Conservation (phyloP, 2,797 vertebrate genomes). For the Sandelia bainsii region DNA sequence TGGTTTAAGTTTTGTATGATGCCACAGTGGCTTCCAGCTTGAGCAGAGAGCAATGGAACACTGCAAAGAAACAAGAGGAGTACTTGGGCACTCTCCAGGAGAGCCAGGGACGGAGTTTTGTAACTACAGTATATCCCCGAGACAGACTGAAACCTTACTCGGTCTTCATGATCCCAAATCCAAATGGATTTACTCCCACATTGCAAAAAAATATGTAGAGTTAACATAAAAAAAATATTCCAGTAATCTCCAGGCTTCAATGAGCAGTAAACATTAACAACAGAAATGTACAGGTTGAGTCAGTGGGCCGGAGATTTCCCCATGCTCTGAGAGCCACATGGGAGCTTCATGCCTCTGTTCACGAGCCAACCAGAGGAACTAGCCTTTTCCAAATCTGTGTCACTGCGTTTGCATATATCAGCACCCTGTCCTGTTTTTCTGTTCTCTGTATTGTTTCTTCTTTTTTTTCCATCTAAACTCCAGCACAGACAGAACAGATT, state of each 20-base stretch:
- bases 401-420: constrained; percentile 88
- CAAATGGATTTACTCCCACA: constrained; percentile 91
- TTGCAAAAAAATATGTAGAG: constrained; percentile 81
- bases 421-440: constrained; percentile 77
- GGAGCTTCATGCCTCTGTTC: constrained; percentile 91
- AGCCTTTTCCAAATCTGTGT: constrained; percentile 81
- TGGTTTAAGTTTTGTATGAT: constrained; percentile 74
- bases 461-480: constrained; percentile 58
- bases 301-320: constrained; percentile 93
- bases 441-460: constrained; percentile 44
- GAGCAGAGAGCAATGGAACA: constrained; percentile 75
- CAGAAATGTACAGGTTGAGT: constrained; percentile 98
- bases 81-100: constrained; percentile 76
- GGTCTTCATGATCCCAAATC: constrained; percentile 85
- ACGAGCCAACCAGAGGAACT: constrained; percentile 86
- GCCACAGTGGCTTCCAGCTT: constrained; percentile 80
- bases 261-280: constrained; percentile 99
- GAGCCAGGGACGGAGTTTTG: constrained; percentile 71
- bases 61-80: constrained; percentile 71
- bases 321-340: constrained; percentile 89
- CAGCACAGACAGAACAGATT: constrained; percentile 72
- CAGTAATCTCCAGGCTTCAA: constrained; percentile 99
- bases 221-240: constrained; percentile 84
- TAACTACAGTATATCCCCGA: constrained; percentile 61
- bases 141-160: constrained; percentile 80